Evolutionary conservation across 2,797 vertebrate genomes (phyloP).

Genomic region (Parambassis ranga): DNA sequence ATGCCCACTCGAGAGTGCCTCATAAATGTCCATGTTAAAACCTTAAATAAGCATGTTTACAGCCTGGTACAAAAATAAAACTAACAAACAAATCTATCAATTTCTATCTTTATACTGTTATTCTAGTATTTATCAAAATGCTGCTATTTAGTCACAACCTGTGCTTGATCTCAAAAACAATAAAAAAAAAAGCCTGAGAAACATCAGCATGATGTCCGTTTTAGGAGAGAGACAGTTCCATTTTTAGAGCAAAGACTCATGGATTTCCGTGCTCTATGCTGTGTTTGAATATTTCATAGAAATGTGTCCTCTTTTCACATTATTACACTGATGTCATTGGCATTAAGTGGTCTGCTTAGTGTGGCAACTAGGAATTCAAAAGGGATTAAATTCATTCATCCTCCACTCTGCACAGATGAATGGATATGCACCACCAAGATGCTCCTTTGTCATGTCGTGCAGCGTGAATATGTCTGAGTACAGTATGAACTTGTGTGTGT

Average conservation of each 20-base stretch:
- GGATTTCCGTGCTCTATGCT: conserved; percentile 49
- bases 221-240: conserved; percentile 34
- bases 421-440: conserved; percentile 27
- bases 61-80: too few species aligned
- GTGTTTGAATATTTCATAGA: conserved; percentile 63
- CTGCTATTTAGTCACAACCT: conserved; percentile 2
- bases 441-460: background rate
- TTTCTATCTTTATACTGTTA: too few species aligned
- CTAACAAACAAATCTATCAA: too few species aligned
- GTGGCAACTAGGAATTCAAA: conserved; percentile 53
- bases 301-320: conserved; percentile 50
- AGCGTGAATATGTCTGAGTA: background rate
- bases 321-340: conserved; percentile 67
- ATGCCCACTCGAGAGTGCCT: too few species aligned
- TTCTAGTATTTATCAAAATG: background rate
- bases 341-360: conserved; percentile 74
- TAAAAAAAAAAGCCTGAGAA: conserved; percentile 3
- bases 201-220: conserved; percentile 32
- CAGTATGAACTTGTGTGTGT: too few species aligned
- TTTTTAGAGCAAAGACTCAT: conserved; percentile 45
- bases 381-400: conserved; percentile 70
- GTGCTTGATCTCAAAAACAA: conserved; percentile 17
- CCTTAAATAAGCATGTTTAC: too few species aligned
- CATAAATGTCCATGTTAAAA: too few species aligned
- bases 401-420: conserved; percentile 59